phyloP scores from a whole-genome alignment of 2,797 vertebrate species.

The Anas capensis region DNA sequence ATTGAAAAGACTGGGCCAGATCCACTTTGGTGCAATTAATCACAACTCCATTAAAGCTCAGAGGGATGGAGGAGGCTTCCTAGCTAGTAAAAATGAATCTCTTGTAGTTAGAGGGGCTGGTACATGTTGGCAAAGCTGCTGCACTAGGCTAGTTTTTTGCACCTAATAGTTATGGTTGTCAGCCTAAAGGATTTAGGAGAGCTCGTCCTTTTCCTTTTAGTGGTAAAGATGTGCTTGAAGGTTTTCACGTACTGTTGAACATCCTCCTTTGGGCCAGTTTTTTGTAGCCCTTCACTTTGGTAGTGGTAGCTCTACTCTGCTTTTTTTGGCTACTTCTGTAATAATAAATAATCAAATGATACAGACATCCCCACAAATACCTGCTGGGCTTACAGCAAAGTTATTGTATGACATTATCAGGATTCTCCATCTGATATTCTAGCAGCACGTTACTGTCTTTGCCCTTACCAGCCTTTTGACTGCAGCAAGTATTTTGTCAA shows the following conservation, averaged over 20 bases:
- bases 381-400: background rate
- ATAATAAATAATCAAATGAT: background rate
- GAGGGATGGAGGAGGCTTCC: background rate
- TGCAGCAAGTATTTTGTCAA: conserved; percentile 29
- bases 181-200: background rate
- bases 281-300: background rate
- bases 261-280: background rate
- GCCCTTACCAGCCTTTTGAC: background rate
- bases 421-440: conserved; percentile 16
- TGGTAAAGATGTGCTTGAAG: background rate
- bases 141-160: background rate
- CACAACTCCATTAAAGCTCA: conserved; percentile 51
- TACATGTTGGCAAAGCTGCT: background rate
- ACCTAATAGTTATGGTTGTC: background rate
- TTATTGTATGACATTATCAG: background rate
- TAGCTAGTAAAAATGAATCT: background rate
- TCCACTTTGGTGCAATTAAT: conserved; percentile 57
- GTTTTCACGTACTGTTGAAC: background rate
- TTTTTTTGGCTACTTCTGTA: background rate
- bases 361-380: background rate
- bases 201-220: background rate
- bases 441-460: background rate
- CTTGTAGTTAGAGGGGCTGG: background rate
- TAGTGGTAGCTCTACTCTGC: background rate
- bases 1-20: conserved; percentile 35